Evolutionary conservation across 1,140 invertebrate genomes (phyloP).

Genomic region (Aphelenchoides fujianensis): DNA sequence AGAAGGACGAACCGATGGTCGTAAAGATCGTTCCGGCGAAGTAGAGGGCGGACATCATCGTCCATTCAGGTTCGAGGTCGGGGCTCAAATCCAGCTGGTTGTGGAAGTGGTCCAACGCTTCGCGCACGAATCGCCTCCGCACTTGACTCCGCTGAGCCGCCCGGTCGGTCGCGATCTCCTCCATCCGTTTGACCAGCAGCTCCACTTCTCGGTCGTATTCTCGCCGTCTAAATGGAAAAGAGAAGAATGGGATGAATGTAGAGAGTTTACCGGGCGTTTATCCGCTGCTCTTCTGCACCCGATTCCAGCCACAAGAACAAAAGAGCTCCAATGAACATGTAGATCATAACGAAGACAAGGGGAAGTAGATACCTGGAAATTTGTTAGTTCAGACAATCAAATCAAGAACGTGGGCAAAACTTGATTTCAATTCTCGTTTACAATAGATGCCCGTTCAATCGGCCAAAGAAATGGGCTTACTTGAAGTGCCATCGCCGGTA

Average conservation of each 20-base stretch:
- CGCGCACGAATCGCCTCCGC: slow-evolving; percentile 37
- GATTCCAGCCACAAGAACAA: slow-evolving; percentile 54
- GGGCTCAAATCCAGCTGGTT: slow-evolving; percentile 21
- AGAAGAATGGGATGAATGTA: background rate
- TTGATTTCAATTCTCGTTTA: too few species aligned
- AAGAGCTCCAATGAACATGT: slow-evolving; percentile 59
- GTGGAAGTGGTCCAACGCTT: slow-evolving; percentile 49
- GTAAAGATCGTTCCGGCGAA: slow-evolving; percentile 58
- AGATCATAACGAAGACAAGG: slow-evolving; percentile 52
- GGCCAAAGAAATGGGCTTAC: too few species aligned
- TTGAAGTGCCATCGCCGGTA: slow-evolving; percentile 9
- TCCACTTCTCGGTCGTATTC: slow-evolving; percentile 36
- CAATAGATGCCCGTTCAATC: too few species aligned
- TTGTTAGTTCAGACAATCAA: too few species aligned
- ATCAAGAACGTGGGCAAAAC: too few species aligned
- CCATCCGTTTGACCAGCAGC: slow-evolving; percentile 50
- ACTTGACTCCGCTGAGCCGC: slow-evolving; percentile 12
- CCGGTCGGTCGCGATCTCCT: slow-evolving; percentile 41
- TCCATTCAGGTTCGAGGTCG: slow-evolving; percentile 33
- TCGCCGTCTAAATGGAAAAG: slow-evolving; percentile 27
- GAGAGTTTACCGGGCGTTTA: slow-evolving; percentile 25
- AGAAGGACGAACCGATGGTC: slow-evolving; percentile 57
- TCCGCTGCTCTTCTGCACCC: slow-evolving; percentile 39
- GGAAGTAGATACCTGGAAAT: slow-evolving; percentile 47
- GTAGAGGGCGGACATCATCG: slow-evolving; percentile 51